phyloP scores from a whole-genome alignment of 2,888 invertebrate genomes.

The Acanthosepion lycidas region DNA sequence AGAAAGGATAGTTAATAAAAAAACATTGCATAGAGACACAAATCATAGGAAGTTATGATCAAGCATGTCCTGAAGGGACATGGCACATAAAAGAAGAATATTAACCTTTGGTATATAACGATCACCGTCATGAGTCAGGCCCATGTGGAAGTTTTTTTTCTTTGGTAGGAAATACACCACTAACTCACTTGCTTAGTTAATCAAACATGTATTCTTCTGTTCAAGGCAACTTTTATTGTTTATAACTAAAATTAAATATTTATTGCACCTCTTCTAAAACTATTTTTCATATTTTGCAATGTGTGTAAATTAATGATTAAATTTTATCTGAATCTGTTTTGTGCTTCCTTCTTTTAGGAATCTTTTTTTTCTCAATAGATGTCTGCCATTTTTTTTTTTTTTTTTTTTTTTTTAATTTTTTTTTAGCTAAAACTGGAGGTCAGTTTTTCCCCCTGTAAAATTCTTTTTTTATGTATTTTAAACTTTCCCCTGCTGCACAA shows the following conservation, averaged over 20 bases:
- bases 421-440: constrained; percentile 2
- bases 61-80: no score
- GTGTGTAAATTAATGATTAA: constrained; percentile 9
- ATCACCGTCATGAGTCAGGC: background rate
- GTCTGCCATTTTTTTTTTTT: no score
- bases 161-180: background rate
- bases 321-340: background rate
- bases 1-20: no score
- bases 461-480: no score
- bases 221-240: background rate
- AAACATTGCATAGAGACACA: no score
- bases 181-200: no score
- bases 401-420: no score
- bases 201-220: background rate
- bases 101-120: no score
- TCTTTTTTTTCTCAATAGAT: background rate
- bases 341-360: background rate
- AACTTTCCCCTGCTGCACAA: background rate
- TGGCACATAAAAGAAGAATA: no score
- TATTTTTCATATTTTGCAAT: constrained; percentile 33
- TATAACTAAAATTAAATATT: constrained; percentile 33
- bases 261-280: constrained; percentile 10
- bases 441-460: background rate
- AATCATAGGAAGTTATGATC: no score
- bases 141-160: background rate